Conservation (phyloP, 2,888 invertebrate species). For the Sesia apiformis region DNA sequence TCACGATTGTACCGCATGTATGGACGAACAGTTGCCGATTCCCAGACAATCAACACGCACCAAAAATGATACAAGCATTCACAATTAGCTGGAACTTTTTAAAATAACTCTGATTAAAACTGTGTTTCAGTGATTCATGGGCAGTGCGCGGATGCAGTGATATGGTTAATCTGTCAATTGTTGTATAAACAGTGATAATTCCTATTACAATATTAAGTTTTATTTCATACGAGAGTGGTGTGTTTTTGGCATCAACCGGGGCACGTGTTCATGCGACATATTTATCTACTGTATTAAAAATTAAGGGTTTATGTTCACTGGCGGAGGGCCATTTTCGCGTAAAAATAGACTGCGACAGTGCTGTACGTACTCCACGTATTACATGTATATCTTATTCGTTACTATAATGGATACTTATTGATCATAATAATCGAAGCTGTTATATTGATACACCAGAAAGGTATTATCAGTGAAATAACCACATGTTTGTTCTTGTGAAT, state of each 20-base stretch:
- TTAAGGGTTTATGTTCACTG: constrained; percentile 12
- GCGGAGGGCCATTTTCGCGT: constrained; percentile 8
- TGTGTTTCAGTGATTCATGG: constrained; percentile 42
- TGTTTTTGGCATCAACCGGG: constrained; percentile 10
- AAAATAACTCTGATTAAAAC: constrained; percentile 19
- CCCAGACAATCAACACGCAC: too few relatives aligned
- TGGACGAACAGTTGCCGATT: background rate
- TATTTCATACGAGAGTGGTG: background rate
- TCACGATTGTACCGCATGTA: background rate
- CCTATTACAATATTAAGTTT: background rate
- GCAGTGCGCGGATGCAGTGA: constrained; percentile 36
- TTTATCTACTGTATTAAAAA: constrained; percentile 14
- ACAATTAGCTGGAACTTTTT: too few relatives aligned
- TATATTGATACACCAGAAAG: too few relatives aligned
- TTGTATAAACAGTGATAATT: background rate
- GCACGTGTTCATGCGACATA: constrained; percentile 3
- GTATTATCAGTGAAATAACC: too few relatives aligned
- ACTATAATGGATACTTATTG: background rate
- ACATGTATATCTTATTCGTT: background rate
- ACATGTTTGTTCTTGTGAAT: too few relatives aligned
- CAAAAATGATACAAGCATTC: too few relatives aligned
- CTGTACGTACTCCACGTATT: background rate
- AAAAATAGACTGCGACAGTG: constrained; percentile 5
- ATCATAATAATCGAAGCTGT: background rate
- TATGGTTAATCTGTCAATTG: constrained; percentile 15